phyloP scores from a whole-genome alignment of 2,113 vertebrate genomes.

The Chloropsis cyanopogon region DNA sequence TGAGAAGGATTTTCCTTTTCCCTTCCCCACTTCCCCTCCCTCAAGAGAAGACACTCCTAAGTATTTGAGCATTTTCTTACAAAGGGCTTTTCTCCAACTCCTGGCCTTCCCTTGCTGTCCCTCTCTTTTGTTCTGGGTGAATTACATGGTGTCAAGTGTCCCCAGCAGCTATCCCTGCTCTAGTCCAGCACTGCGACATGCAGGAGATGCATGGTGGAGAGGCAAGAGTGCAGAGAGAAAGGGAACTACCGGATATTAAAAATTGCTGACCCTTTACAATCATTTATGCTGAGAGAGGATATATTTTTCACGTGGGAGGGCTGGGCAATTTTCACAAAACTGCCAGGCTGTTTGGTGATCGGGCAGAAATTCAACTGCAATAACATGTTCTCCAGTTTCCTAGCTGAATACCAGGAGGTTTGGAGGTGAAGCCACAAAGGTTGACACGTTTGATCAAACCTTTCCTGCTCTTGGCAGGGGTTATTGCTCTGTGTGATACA shows the following conservation, averaged over 20 bases:
- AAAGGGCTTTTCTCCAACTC: constrained; percentile 2
- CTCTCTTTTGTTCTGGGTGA: background rate
- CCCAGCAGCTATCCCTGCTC: background rate
- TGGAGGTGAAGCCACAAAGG: constrained; percentile 25
- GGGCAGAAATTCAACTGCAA: constrained; percentile 49
- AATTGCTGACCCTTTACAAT: constrained; percentile 17
- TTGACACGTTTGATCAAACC: constrained; percentile 28
- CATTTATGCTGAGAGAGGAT: background rate
- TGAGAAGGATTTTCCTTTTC: background rate
- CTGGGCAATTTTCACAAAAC: constrained; percentile 35
- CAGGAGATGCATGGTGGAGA: background rate
- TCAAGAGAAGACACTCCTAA: constrained; percentile 4
- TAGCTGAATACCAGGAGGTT: background rate
- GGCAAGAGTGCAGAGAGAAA: background rate
- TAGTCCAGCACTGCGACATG: background rate
- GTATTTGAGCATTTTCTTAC: background rate
- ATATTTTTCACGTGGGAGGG: constrained; percentile 32
- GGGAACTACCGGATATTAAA: background rate
- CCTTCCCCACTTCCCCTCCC: background rate
- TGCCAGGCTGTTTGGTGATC: constrained; percentile 35
- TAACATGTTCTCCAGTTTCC: constrained; percentile 43
- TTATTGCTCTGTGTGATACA: background rate
- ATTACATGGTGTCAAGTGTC: background rate
- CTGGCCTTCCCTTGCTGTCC: background rate
- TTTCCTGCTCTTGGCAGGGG: background rate